These are phyloP conservation scores for Motacilla tschutschensis DNA, from an alignment of 2,113 vertebrate genomes.

Conservation along the genomic window DNA sequence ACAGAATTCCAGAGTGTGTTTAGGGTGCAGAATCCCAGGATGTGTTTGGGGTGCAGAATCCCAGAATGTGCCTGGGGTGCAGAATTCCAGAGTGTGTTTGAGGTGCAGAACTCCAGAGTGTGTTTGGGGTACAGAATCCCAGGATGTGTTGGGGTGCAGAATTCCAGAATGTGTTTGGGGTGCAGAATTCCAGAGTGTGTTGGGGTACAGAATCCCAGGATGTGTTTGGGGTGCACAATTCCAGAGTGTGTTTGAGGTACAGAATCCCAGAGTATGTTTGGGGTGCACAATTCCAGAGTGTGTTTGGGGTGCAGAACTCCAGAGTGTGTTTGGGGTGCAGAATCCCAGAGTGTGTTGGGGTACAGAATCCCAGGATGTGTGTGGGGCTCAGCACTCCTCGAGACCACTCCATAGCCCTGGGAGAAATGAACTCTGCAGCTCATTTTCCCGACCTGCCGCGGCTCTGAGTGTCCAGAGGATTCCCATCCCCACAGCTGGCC, in stretches of 20 bases:
- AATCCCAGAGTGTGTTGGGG: too few species aligned
- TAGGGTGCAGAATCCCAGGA: too few species aligned
- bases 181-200: accelerated
- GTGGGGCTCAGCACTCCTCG: too few species aligned
- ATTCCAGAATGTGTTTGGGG: accelerated
- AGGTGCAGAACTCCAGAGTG: accelerated
- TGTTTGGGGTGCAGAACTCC: neutral
- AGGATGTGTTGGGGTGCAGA: accelerated
- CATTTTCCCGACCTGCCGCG: accelerated
- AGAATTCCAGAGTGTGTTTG: too few species aligned
- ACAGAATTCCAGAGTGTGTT: too few species aligned
- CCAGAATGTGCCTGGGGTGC: accelerated
- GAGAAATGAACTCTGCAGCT: neutral
- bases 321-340: accelerated
- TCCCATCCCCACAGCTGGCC: accelerated
- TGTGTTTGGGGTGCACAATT: accelerated
- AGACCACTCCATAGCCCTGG: accelerated
- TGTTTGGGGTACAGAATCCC: neutral
- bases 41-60: neutral
- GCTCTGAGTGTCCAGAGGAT: neutral
- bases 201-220: neutral
- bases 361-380: accelerated
- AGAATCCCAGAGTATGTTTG: neutral
- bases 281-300: accelerated
- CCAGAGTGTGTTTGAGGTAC: too few species aligned